phyloP scores from a whole-genome alignment of 2,888 invertebrate species.

The Gonocerus acuteangulatus region DNA sequence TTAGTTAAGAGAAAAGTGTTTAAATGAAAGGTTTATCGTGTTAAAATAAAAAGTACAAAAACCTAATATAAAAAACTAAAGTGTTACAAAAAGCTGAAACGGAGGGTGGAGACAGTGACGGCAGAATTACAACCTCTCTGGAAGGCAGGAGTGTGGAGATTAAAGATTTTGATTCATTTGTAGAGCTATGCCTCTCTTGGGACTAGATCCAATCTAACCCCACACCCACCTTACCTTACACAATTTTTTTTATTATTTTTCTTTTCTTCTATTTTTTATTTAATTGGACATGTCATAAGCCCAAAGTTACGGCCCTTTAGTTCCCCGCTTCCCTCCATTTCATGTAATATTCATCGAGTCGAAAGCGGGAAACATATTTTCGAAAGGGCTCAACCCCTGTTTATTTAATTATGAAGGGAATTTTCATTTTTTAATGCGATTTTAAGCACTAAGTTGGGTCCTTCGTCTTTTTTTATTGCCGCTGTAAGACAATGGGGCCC shows the following conservation, averaged over 20 bases:
- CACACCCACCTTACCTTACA: neutral
- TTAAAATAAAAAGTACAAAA: neutral
- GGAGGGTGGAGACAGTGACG: neutral
- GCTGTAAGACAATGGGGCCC: no score
- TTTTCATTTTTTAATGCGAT: no score
- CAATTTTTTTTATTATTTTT: neutral
- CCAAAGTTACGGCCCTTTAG: no score
- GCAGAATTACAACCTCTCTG: neutral
- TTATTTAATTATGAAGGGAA: no score
- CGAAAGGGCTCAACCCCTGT: no score
- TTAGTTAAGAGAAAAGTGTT: neutral
- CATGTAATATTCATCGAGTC: no score
- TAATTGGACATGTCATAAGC: no score
- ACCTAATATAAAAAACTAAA: neutral
- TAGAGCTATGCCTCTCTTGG: neutral
- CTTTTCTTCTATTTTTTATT: neutral
- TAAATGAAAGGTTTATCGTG: neutral
- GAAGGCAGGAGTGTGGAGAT: neutral
- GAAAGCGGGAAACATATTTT: no score
- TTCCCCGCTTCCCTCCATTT: no score
- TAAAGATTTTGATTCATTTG: conserved; percentile 1
- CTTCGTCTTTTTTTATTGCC: no score
- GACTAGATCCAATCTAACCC: neutral
- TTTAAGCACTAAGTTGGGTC: no score
- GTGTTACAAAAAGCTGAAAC: no score